Evolutionary conservation across 1,140 invertebrate genomes (phyloP), one percentile per base, ranked within the genome.

Genomic region (Apolygus lucorum): DNA sequence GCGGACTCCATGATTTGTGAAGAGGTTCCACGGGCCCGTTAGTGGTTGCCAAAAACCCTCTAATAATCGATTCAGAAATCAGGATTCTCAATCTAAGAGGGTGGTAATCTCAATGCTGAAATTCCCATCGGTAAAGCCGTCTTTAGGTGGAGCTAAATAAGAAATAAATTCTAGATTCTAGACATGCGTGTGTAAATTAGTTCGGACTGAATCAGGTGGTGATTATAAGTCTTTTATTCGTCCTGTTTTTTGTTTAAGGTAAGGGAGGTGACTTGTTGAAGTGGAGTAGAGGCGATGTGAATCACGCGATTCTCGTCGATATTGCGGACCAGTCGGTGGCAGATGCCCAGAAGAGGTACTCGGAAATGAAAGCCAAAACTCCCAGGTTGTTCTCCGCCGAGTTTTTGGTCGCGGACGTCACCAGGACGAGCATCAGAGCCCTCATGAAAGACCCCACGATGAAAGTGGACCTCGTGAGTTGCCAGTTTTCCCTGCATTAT

Each of bases 401-500:
- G 79, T 98, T 98, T 77, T 88, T 99, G 76, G 82, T 87, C 63
- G 91, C 91, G 28, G 96, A 99, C 78, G 94, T 91, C 74, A 93
- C 93, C 28, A 92, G 89, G 87, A 80, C 79, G 24, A 84, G 86
- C 25, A 78, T 96, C 1, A 84, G 87, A 67, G 85, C 85, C 66
- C 81, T 82, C 22, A 83, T 81, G 72, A 76, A 79, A 68, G 78
- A 84, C 72, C 77, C 78, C 1, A 73, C 78, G 11, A 79, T 89
- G 17, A 83, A 87, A 74, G 84, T 99, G 76, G 92, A 99, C 79
- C 74, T 99, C 2, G 91, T 94, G 0, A 97, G 93, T 75, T 97
- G 95, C 78, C 98, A 99, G 80, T 99, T 99, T 86, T 91, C 95
- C 24, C 91, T 99, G 75, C 92, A 95, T 79, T 99, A 99, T 75